phyloP scores from a whole-genome alignment of 2,113 vertebrate genomes.

The Melanostigma gelatinosum region DNA sequence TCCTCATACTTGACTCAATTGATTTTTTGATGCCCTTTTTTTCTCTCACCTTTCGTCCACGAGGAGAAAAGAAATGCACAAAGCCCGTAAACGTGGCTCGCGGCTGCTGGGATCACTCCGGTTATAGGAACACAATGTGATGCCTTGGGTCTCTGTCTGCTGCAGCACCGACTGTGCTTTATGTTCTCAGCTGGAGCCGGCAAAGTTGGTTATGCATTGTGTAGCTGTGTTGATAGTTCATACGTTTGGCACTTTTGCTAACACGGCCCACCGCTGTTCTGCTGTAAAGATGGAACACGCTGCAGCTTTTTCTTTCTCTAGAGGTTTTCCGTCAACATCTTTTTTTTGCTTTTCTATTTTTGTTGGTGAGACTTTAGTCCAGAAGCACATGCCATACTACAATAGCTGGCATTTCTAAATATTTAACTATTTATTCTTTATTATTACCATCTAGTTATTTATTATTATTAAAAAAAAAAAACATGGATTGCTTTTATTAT shows the following conservation, averaged over 20 bases:
- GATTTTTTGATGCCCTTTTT: conserved; percentile 54
- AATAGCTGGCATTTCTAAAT: too few species aligned
- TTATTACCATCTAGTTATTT: too few species aligned
- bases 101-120: conserved; percentile 30
- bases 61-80: conserved; percentile 8
- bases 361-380: background rate
- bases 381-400: background rate
- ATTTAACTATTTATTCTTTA: too few species aligned
- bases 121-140: conserved; percentile 34
- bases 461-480: background rate
- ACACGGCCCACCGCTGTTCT: background rate
- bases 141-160: conserved; percentile 2
- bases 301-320: background rate
- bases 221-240: conserved; percentile 7
- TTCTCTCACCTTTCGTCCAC: conserved; percentile 37
- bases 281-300: background rate
- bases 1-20: conserved; percentile 46
- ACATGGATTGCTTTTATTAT: background rate
- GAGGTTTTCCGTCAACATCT: background rate
- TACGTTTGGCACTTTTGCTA: conserved; percentile 14
- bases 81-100: conserved; percentile 31
- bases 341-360: too few species aligned
- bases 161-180: background rate
- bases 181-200: conserved; percentile 16
- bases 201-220: conserved; percentile 22